Percentiles rank a stretch among this genome's conserved stretches.
Conservation (phyloP, 2,797 vertebrate species). For the Scarus forsteni region DNA sequence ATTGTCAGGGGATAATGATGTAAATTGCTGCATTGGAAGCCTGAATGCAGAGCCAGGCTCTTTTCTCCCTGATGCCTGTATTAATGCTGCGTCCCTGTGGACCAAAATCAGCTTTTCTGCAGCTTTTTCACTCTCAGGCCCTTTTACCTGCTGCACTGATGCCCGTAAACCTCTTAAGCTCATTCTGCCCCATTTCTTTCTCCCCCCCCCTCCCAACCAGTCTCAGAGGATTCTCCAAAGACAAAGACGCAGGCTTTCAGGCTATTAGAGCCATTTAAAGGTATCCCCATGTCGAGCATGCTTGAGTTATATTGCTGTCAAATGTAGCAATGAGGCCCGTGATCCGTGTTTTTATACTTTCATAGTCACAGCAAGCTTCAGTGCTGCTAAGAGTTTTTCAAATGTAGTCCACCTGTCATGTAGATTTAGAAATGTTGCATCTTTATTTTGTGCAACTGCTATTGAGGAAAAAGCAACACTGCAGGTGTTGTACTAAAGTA, state of each 20-base stretch:
- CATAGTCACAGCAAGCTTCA: slow-evolving; percentile 1
- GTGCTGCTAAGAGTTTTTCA: not conserved
- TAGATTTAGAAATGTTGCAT: slow-evolving; percentile 10
- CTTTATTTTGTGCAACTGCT: slow-evolving; percentile 6
- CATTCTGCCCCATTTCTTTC: slow-evolving; percentile 56
- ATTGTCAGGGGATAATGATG: slow-evolving; percentile 45
- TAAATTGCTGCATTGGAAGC: slow-evolving; percentile 55
- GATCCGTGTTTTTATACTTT: slow-evolving; percentile 23
- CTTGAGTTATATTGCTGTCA: slow-evolving; percentile 29
- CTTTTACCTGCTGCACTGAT: slow-evolving; percentile 78
- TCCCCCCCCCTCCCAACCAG: slow-evolving; percentile 22
- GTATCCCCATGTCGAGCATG: slow-evolving; percentile 22
- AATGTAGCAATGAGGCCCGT: slow-evolving; percentile 15
- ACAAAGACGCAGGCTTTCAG: slow-evolving; percentile 54
- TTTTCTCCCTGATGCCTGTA: slow-evolving; percentile 65
- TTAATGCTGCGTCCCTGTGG: slow-evolving; percentile 74
- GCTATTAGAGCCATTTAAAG: slow-evolving; percentile 65
- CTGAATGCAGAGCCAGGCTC: slow-evolving; percentile 58
- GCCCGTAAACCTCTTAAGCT: slow-evolving; percentile 79
- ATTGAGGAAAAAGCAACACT: too few relatives aligned
- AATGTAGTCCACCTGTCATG: not conserved
- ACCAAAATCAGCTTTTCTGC: slow-evolving; percentile 77
- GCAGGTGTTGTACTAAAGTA: too few relatives aligned
- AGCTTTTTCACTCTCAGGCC: slow-evolving; percentile 69
- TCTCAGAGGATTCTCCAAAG: slow-evolving; percentile 54